Percentiles rank a stretch among this genome's conserved stretches.
Conservation (phyloP, 2,113 vertebrate genomes). For the Brachypodius melanocephalos region DNA sequence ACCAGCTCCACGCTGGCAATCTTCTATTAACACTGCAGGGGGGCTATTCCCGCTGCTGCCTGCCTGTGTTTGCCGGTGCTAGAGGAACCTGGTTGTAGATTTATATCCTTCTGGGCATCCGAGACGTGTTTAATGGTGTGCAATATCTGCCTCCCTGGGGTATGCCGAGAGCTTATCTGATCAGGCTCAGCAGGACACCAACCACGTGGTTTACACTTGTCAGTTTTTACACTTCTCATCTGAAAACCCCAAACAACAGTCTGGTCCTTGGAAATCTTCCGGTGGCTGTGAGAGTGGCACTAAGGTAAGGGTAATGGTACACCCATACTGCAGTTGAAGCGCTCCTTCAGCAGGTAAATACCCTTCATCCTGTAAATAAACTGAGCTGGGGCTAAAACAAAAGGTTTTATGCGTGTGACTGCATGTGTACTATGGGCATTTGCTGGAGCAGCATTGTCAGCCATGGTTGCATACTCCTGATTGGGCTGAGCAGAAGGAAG, state of each 20-base stretch:
- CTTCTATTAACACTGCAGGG: neutral
- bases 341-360: neutral
- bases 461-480: accelerated
- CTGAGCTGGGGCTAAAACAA: neutral
- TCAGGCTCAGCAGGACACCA: neutral
- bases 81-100: neutral
- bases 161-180: neutral
- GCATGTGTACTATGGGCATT: neutral
- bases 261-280: conserved; percentile 1
- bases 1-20: accelerated
- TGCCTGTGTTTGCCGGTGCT: neutral
- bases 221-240: neutral
- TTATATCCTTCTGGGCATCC: neutral
- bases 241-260: neutral
- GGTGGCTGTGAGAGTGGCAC: neutral
- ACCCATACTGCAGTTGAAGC: neutral
- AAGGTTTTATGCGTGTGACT: neutral
- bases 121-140: neutral
- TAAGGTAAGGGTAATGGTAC: neutral
- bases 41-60: neutral
- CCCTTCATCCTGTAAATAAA: neutral
- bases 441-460: neutral
- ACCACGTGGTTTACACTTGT: neutral
- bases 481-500: neutral
- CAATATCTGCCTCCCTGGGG: neutral